phyloP scores from a whole-genome alignment of 2,888 invertebrate species.

The Melanargia galathea region DNA sequence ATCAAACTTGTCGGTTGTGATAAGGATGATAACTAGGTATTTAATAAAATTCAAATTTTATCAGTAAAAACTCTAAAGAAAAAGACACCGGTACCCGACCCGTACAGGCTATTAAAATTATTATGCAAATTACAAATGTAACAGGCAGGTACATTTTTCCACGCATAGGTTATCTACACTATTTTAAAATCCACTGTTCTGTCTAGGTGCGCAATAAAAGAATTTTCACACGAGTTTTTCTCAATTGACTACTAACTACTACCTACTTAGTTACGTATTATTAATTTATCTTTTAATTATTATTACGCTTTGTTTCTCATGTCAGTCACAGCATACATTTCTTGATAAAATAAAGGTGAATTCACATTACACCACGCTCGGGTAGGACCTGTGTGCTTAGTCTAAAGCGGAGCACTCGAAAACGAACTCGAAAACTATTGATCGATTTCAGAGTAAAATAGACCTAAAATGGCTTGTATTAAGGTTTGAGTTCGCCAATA shows the following conservation, averaged over 20 bases:
- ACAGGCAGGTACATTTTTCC: conserved; percentile 1
- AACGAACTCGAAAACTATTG: too few species aligned
- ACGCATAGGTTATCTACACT: background rate
- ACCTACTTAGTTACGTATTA: conserved; percentile 20
- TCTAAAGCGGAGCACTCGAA: too few species aligned
- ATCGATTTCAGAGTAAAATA: too few species aligned
- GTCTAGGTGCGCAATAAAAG: conserved; percentile 7
- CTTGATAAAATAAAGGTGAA: background rate
- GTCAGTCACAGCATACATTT: conserved; percentile 17
- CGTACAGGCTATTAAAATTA: too few species aligned
- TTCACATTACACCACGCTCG: background rate
- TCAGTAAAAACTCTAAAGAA: background rate
- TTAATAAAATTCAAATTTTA: background rate
- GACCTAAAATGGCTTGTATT: too few species aligned
- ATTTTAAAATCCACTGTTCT: background rate
- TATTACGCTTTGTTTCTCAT: conserved; percentile 30
- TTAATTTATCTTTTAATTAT: conserved; percentile 25
- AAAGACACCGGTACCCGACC: background rate
- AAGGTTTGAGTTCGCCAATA: too few species aligned
- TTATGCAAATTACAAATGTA: background rate
- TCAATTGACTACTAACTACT: background rate
- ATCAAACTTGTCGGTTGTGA: too few species aligned
- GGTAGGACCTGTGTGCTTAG: too few species aligned
- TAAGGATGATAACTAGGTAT: background rate
- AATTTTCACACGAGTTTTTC: conserved; percentile 28